Percentiles rank a stretch among this genome's conserved stretches.
phyloP scores from a whole-genome alignment of 2,888 invertebrate genomes.

The Callosobruchus maculatus region DNA sequence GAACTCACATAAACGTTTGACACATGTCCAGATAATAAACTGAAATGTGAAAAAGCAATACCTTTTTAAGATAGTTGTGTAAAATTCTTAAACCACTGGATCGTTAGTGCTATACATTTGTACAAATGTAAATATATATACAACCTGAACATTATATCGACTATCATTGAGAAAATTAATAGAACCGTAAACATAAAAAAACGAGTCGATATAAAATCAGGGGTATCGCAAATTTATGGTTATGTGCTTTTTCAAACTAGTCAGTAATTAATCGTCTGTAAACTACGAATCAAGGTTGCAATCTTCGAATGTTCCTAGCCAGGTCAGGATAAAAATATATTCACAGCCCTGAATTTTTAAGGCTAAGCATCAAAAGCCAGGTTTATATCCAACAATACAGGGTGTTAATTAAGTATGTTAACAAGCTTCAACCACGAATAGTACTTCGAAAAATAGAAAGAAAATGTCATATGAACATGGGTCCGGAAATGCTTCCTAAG shows the following conservation, averaged over 20 bases:
- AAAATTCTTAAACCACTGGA: background rate
- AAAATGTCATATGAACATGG: too few species aligned
- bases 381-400: background rate
- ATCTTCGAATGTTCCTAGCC: background rate
- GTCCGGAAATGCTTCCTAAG: too few species aligned
- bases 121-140: background rate
- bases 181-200: background rate
- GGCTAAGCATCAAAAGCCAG: conserved; percentile 2
- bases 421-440: too few species aligned
- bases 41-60: too few species aligned
- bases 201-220: background rate
- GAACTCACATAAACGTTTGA: too few species aligned
- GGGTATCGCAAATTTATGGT: background rate
- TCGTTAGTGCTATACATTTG: background rate
- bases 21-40: too few species aligned
- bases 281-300: conserved; percentile 10
- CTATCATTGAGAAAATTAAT: background rate
- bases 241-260: background rate
- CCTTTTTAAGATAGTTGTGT: background rate
- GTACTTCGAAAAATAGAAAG: too few species aligned
- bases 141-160: background rate
- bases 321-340: conserved; percentile 6
- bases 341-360: conserved; percentile 6
- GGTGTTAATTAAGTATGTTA: too few species aligned
- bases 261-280: background rate